Percentiles rank a stretch among this genome's conserved stretches.
These are phyloP conservation scores for Brachionus paranguensis DNA, from an alignment of 1,140 invertebrate genomes.

Conservation along the genomic window DNA sequence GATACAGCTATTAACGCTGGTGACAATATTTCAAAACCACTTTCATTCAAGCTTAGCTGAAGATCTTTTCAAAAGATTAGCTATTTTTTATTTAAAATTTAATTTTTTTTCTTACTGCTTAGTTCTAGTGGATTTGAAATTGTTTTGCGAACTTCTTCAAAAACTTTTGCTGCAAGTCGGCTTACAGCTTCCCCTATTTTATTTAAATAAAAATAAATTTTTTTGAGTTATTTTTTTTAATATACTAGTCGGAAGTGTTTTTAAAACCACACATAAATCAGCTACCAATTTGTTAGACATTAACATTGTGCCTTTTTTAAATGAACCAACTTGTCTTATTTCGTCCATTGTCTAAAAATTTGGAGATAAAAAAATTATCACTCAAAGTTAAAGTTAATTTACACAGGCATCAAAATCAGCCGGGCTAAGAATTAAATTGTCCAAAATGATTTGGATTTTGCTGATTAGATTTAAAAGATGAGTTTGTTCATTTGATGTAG, in stretches of 20 bases:
- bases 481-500: constrained; percentile 78
- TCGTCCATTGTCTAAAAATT: constrained; percentile 62
- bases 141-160: background rate
- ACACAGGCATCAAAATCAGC: constrained; percentile 90
- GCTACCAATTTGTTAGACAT: constrained; percentile 81
- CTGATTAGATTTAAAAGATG: constrained; percentile 83
- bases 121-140: constrained; percentile 31
- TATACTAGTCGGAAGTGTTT: constrained; percentile 81
- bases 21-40: constrained; percentile 68
- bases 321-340: constrained; percentile 88
- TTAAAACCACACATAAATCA: constrained; percentile 94
- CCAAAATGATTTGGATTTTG: constrained; percentile 82
- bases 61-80: constrained; percentile 47
- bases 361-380: background rate
- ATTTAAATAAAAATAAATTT: background rate
- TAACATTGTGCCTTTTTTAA: constrained; percentile 96
- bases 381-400: constrained; percentile 53
- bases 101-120: background rate
- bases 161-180: background rate
- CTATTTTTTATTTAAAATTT: constrained; percentile 5
- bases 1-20: constrained; percentile 40
- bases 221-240: background rate
- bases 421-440: constrained; percentile 84
- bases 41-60: constrained; percentile 52
- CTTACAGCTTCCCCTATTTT: constrained; percentile 21